Evolutionary conservation across 2,888 invertebrate species (phyloP).

Genomic region (Parnassius orleans): DNA sequence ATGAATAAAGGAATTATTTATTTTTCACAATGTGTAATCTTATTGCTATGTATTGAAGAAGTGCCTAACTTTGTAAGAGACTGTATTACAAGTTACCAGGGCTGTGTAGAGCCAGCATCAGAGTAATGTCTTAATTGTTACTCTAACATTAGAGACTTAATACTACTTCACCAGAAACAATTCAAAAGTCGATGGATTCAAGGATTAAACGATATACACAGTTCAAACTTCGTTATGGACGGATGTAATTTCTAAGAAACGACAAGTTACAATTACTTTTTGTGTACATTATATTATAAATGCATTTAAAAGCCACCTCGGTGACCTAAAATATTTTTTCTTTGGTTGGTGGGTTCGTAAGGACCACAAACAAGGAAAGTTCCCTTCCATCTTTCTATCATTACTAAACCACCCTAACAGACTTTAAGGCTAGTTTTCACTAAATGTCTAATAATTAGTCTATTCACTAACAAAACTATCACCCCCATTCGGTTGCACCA

Average conservation of each 20-base stretch:
- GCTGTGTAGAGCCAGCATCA: too few relatives aligned
- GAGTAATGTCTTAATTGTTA: too few relatives aligned
- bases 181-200: too few relatives aligned
- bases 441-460: background rate
- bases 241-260: slow-evolving; percentile 31
- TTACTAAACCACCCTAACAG: background rate
- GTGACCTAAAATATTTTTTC: background rate
- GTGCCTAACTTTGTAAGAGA: too few relatives aligned
- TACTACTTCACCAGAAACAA: too few relatives aligned
- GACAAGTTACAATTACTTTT: background rate
- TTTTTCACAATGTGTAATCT: too few relatives aligned
- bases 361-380: background rate
- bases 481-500: slow-evolving; percentile 53
- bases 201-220: too few relatives aligned
- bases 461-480: slow-evolving; percentile 31
- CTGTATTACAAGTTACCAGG: too few relatives aligned
- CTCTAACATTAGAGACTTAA: too few relatives aligned
- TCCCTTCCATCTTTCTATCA: background rate
- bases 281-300: slow-evolving; percentile 44
- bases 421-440: background rate
- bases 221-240: slow-evolving; percentile 13
- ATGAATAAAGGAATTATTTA: too few relatives aligned
- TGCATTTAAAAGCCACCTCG: slow-evolving; percentile 54
- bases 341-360: background rate
- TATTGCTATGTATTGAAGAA: too few relatives aligned